Percentiles rank a stretch among this genome's conserved stretches.
phyloP scores from a whole-genome alignment of 2,113 vertebrate genomes.

The Baryphthengus martii region DNA sequence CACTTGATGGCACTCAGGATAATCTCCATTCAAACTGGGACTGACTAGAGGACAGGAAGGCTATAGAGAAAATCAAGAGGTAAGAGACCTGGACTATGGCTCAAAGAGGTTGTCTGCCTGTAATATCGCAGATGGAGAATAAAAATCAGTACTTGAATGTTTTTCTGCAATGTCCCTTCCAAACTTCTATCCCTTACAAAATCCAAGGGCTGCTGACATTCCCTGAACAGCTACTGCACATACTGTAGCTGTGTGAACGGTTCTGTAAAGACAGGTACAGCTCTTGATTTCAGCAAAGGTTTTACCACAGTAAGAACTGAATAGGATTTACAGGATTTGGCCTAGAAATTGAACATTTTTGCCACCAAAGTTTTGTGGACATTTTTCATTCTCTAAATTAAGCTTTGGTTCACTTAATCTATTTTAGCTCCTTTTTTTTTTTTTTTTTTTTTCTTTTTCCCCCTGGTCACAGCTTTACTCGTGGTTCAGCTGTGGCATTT shows the following conservation, averaged over 20 bases:
- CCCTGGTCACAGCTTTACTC: constrained; percentile 6
- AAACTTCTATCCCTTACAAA: background rate
- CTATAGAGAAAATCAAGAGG: background rate
- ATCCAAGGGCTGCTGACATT: background rate
- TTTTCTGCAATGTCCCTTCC: background rate
- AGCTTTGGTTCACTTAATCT: background rate
- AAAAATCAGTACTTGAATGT: background rate
- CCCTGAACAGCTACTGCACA: background rate
- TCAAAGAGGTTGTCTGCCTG: background rate
- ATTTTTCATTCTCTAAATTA: constrained; percentile 32
- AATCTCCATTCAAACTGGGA: background rate
- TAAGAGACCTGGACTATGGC: background rate
- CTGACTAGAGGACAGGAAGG: background rate
- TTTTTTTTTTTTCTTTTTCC: background rate
- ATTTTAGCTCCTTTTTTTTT: constrained; percentile 8
- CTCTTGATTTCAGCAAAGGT: background rate
- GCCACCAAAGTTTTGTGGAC: background rate
- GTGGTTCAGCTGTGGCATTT: constrained; percentile 9
- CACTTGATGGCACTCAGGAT: no score
- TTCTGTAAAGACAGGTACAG: background rate
- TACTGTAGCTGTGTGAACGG: background rate
- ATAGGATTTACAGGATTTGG: constrained; percentile 26
- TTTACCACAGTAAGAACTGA: background rate
- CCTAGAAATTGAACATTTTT: background rate
- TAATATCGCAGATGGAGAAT: background rate